Evolutionary conservation across 2,888 invertebrate genomes (phyloP).

Genomic region (Pecten maximus): DNA sequence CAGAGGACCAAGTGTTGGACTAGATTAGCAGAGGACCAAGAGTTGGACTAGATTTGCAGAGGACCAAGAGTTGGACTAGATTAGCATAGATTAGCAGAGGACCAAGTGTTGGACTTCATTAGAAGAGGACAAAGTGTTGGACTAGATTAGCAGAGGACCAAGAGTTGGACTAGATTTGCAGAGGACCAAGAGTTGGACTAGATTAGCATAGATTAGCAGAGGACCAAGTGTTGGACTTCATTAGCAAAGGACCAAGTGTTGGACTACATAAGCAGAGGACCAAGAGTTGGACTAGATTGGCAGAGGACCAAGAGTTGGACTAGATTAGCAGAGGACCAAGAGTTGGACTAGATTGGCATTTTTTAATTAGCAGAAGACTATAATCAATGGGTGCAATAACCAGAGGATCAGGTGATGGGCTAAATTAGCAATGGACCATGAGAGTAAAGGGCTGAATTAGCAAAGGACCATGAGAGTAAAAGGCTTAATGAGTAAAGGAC

Average conservation of each 20-base stretch:
- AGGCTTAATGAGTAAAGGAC: neutral
- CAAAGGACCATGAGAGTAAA: neutral
- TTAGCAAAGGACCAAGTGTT: neutral
- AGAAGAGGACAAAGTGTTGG: neutral
- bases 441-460: neutral
- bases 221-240: neutral
- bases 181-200: neutral
- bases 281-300: neutral
- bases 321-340: neutral
- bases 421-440: neutral
- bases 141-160: neutral
- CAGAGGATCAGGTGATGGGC: neutral
- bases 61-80: neutral
- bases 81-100: neutral
- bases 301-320: neutral
- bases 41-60: neutral
- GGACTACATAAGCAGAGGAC: neutral
- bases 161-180: neutral
- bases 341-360: neutral
- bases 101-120: neutral
- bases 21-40: neutral
- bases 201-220: neutral
- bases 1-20: neutral
- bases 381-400: no score
- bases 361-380: no score